These are phyloP conservation scores for Ptyas mucosa DNA, from an alignment of 2,113 vertebrate genomes.

Conservation along the genomic window DNA sequence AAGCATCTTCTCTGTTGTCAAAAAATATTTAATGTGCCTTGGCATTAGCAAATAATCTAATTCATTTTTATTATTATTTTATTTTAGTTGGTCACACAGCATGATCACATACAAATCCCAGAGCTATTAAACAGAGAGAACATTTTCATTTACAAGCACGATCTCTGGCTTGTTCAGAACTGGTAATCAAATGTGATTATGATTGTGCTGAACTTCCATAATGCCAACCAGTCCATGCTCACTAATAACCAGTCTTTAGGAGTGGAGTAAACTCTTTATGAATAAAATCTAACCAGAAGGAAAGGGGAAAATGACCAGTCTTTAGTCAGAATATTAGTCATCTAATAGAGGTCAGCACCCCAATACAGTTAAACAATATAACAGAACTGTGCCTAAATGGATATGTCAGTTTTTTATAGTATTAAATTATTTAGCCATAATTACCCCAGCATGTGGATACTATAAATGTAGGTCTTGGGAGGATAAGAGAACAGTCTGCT, in stretches of 20 bases:
- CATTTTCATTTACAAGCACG: conserved; percentile 60
- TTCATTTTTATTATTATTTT: conserved; percentile 45
- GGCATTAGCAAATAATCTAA: conserved; percentile 71
- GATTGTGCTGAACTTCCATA: conserved; percentile 56
- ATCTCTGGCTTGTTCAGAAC: conserved; percentile 59
- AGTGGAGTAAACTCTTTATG: conserved; percentile 52
- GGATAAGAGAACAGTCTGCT: conserved; percentile 64
- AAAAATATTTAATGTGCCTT: conserved; percentile 71
- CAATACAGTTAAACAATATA: conserved; percentile 71
- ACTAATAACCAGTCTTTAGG: conserved; percentile 44
- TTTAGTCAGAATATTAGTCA: conserved; percentile 69
- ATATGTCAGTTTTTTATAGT: conserved; percentile 70
- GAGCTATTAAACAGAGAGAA: conserved; percentile 63
- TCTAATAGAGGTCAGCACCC: conserved; percentile 71
- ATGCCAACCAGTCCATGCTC: conserved; percentile 54
- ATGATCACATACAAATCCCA: conserved; percentile 65
- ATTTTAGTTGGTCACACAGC: conserved; percentile 64
- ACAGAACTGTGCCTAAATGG: conserved; percentile 66
- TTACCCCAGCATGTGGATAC: conserved; percentile 70
- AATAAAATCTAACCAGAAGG: conserved; percentile 54
- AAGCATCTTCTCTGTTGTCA: conserved; percentile 71
- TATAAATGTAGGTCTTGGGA: conserved; percentile 67
- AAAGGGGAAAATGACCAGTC: conserved; percentile 61
- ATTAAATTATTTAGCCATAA: conserved; percentile 75
- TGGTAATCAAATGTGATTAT: conserved; percentile 63